Conservation (phyloP, 1,140 invertebrate genomes). For the Amyelois transitella region DNA sequence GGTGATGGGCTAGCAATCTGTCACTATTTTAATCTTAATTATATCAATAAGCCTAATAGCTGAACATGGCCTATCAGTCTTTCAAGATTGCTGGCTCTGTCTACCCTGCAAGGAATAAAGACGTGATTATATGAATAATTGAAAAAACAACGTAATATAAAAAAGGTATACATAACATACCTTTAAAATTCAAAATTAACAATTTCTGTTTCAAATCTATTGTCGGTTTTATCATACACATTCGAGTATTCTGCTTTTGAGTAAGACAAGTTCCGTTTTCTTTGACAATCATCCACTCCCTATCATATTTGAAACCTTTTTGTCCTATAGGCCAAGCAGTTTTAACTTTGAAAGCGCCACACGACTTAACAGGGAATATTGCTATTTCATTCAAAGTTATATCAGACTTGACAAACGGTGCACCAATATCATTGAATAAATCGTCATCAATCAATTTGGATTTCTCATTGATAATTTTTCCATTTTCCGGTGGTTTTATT, state of each 20-base stretch:
- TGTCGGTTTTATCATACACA: slow-evolving; percentile 87
- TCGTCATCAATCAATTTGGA: background rate
- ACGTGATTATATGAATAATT: too few species aligned
- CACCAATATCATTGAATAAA: background rate
- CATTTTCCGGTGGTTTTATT: slow-evolving; percentile 1
- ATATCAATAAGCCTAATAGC: too few species aligned
- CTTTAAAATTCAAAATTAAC: slow-evolving; percentile 82
- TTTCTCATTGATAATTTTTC: slow-evolving; percentile 8
- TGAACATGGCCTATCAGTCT: too few species aligned
- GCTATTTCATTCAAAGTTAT: slow-evolving; percentile 78
- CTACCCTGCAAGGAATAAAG: too few species aligned
- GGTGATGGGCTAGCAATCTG: too few species aligned
- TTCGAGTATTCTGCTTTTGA: slow-evolving; percentile 87
- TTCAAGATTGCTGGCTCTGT: too few species aligned
- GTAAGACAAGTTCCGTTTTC: slow-evolving; percentile 86
- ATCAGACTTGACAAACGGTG: slow-evolving; percentile 12
- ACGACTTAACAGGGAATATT: slow-evolving; percentile 96
- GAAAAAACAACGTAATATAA: too few species aligned
- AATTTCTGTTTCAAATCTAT: slow-evolving; percentile 78
- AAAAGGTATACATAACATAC: too few species aligned
- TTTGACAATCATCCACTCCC: slow-evolving; percentile 94
- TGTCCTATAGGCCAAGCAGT: slow-evolving; percentile 81
- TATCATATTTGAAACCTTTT: slow-evolving; percentile 89
- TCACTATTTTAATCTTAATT: too few species aligned
- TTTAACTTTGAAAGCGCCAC: slow-evolving; percentile 83